These are phyloP conservation scores for Trypoxylus dichotomus DNA, from an alignment of 1,140 invertebrate genomes.

Conservation along the genomic window DNA sequence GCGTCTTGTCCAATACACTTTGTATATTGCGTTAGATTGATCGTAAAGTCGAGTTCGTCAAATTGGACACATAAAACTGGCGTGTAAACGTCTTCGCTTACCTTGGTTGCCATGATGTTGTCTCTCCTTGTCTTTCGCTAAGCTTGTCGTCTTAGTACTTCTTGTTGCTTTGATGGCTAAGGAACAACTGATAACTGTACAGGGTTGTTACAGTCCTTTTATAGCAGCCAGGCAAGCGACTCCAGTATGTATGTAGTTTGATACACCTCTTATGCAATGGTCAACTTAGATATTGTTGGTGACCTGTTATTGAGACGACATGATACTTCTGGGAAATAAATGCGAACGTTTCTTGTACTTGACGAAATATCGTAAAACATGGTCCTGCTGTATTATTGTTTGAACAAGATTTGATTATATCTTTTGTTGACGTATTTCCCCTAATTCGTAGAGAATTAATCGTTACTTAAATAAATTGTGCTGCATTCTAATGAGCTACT, in stretches of 20 bases:
- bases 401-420: neutral
- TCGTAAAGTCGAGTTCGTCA: conserved; percentile 22
- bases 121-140: neutral
- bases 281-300: neutral
- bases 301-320: conserved; percentile 27
- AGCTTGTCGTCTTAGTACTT: conserved; percentile 10
- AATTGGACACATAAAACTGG: conserved; percentile 22
- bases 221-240: conserved; percentile 3
- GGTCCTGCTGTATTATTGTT: neutral
- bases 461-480: no score
- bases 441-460: no score
- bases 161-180: neutral
- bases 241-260: conserved; percentile 2
- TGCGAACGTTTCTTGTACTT: conserved; percentile 1
- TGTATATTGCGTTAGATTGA: conserved; percentile 17
- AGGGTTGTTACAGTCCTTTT: conserved; percentile 24
- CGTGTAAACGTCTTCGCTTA: conserved; percentile 3
- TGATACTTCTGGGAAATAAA: conserved; percentile 29
- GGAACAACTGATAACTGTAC: conserved; percentile 24
- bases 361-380: conserved; percentile 2
- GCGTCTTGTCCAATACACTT: conserved; percentile 14
- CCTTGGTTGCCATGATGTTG: conserved; percentile 25
- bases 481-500: no score
- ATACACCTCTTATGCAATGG: conserved; percentile 27
- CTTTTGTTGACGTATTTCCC: neutral